A percentile compares a stretch with the other conserved stretches of the same genome.
Conservation (phyloP, 2,113 vertebrate genomes). For the Nesogale talazaci region DNA sequence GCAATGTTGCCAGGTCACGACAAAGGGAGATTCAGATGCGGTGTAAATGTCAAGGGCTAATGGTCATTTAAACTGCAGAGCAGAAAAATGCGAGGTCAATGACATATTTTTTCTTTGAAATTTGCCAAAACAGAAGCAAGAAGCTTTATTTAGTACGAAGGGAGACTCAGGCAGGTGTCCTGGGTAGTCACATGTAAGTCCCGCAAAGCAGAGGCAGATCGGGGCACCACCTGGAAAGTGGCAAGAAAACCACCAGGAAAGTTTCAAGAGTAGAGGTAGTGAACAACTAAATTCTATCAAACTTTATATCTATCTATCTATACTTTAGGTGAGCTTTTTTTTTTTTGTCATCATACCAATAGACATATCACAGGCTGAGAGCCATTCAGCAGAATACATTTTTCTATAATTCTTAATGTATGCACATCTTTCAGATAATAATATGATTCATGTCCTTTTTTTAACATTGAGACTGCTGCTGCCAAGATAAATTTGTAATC, state of each 20-base stretch:
- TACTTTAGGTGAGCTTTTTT: constrained; percentile 18
- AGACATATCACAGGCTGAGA: constrained; percentile 43
- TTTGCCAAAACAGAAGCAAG: neutral
- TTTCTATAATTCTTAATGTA: constrained; percentile 70
- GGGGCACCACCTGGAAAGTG: neutral
- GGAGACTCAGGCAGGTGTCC: neutral
- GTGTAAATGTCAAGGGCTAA: neutral
- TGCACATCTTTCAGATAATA: constrained; percentile 65
- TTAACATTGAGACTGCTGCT: constrained; percentile 45
- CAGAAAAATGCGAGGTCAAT: neutral
- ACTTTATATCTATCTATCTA: constrained; percentile 46
- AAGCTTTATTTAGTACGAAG: neutral
- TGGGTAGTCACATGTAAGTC: neutral
- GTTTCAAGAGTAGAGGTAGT: neutral
- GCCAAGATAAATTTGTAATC: constrained; percentile 63
- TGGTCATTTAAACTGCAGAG: neutral
- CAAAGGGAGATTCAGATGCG: neutral
- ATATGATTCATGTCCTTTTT: constrained; percentile 49
- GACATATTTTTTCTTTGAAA: neutral
- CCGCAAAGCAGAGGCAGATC: too few species aligned
- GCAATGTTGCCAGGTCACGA: neutral
- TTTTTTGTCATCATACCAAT: neutral
- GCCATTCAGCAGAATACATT: constrained; percentile 49
- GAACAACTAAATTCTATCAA: constrained; percentile 56
- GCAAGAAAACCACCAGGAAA: neutral